Base-by-base conservation (phyloP, 2,888 invertebrate species). In the Melipona beecheii region DNA sequence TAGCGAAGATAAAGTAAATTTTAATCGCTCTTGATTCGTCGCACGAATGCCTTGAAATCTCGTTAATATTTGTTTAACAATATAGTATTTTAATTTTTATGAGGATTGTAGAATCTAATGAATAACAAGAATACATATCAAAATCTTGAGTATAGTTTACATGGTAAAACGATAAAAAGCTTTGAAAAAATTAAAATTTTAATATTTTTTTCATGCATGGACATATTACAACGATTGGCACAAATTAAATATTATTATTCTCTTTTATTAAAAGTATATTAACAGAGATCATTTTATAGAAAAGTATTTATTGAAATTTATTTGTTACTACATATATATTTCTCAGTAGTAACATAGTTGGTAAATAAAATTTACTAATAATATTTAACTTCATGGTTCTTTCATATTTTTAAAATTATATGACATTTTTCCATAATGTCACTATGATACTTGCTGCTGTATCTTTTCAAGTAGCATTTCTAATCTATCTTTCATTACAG, bases 401-500 rank as follows among this genome's bases (percentile, higher is more conserved):
- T 58, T 58, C 15, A 3, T 17, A 6, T 58, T 9, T 11, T 19
- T 69, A n/a, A 60, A 36, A 73, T 31, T 36, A 13, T 13, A 17
- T 6, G 1, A 49, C 3, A 36, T 31, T 9, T 13, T 50, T 65
- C 4, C 19, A 4, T 2, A 3, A 11, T 69, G 27, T 65, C 43
- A 75, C 6, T 27, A 21, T 2, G 60, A 75, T 77, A 81, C 83
- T 80, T 88, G 90, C 91, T 95, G 95, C 93, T 97, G 96, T 89
- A 98, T 97, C 94, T 97, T 97, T 91, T 97, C 97, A 24, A 98
- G 94, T 75, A 98, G 95, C 91, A 97, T 93, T 94, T 98, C 92
- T 52, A 98, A 95, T 88, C 98, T 95, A 75, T 97, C 97, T 81
- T 97, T 97, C 98, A 98, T 98, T 2, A 98, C 95, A 0, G 98